Base-by-base conservation (phyloP, 2,113 vertebrate genomes). In the Syngnathus floridae region DNA sequence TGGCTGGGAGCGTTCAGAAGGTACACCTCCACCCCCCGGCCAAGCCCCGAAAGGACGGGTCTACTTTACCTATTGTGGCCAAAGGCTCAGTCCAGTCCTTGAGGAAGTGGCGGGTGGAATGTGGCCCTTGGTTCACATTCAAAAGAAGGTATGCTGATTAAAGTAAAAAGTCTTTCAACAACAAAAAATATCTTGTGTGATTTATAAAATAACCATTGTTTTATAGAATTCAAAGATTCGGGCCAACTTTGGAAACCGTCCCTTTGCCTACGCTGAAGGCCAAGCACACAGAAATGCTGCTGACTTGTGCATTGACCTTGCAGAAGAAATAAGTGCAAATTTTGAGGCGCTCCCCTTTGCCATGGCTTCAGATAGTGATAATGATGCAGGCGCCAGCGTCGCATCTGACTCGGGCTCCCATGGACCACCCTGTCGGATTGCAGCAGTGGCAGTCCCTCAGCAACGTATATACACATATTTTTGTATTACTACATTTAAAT, bases 61-160 rank as follows among this genome's bases (percentile, higher is more conserved):
- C n/a, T 99, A 98, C 87, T 99, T 99, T 63, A 98, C 96, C 0
- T 99, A 98, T 63, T 96, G 95, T 43, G 97, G 97, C 13, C 96
- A 98, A 81, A 90, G 94, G 14, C 93, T 99, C 7, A 79, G 89
- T n/a, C 95, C 96, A 0, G 92, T 92, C 63, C 89, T 99, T 0
- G 97, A 99, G 67, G 95, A 98, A 36, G 97, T 99, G 58, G 94
- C 95, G 14, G 96, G 96, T 63, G 96, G 95, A 61, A 99, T 99
- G 97, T 98, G 97, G 97, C 97, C 97, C 0, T 90, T 99, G 57
- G 95, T 99, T 36, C 97, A 99, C 85, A 98, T 99, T 81, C 97
- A 99, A 81, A 99, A 99, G 84, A 98, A 98, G 93, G 97, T 90
- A 80, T 71, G 16, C 17, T 55, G 38, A 9, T 17, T 52, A n/a